phyloP scores from a whole-genome alignment of 1,140 invertebrate genomes.

The Cepaea nemoralis region DNA sequence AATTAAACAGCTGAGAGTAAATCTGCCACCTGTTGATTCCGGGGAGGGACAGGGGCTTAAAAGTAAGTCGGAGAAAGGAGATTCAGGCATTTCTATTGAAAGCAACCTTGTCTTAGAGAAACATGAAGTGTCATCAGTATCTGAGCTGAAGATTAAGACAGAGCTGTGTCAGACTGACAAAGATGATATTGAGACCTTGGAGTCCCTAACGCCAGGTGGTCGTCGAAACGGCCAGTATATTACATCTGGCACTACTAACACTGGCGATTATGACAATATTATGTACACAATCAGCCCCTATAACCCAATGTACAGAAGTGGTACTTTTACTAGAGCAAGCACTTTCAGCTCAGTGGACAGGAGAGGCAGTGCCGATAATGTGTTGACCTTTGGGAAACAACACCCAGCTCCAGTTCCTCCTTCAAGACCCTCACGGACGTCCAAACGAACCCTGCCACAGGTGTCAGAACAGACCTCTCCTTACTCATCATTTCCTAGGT shows the following conservation, averaged over 20 bases:
- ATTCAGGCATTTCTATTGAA: constrained; percentile 20
- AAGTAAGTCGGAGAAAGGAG: not conserved
- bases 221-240: not conserved
- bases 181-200: not conserved
- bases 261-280: constrained; percentile 41
- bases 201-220: not conserved
- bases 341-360: not conserved
- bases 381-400: constrained; percentile 1
- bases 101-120: constrained; percentile 18
- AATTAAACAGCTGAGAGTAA: not conserved
- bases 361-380: constrained; percentile 33
- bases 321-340: constrained; percentile 16
- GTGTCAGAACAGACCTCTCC: not conserved
- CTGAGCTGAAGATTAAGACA: not conserved
- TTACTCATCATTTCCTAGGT: constrained; percentile 1
- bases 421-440: constrained; percentile 19
- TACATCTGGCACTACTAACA: constrained; percentile 28
- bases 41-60: not conserved
- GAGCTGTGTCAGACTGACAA: not conserved
- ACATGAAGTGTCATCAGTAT: not conserved
- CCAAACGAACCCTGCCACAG: constrained; percentile 15
- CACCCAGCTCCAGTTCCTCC: constrained; percentile 10
- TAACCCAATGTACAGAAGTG: constrained; percentile 3
- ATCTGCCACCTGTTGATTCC: not conserved
- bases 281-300: constrained; percentile 13